Evolutionary conservation across 2,888 invertebrate species (phyloP).

Genomic region (Plebejus argus): DNA sequence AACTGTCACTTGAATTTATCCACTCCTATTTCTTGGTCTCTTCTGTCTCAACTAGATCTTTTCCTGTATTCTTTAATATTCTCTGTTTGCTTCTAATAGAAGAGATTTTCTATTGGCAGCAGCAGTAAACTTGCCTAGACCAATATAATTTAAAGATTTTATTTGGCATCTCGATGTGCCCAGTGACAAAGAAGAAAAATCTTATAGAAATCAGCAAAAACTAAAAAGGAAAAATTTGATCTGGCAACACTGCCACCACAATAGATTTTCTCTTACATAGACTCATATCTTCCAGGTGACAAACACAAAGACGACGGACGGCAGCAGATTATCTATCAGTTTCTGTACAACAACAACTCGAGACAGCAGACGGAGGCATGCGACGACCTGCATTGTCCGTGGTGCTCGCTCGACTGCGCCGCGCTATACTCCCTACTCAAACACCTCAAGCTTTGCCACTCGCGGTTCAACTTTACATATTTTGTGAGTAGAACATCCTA

Average conservation of each 20-base stretch:
- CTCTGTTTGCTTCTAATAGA: too few relatives aligned
- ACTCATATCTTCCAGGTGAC: not conserved
- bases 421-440: constrained; percentile 93
- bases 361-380: constrained; percentile 97
- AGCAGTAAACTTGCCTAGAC: too few relatives aligned
- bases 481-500: constrained; percentile 81
- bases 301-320: constrained; percentile 60
- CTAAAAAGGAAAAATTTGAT: too few relatives aligned
- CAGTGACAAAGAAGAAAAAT: too few relatives aligned
- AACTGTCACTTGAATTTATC: too few relatives aligned
- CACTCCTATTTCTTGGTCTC: too few relatives aligned
- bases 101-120: too few relatives aligned
- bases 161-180: too few relatives aligned
- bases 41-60: too few relatives aligned
- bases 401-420: constrained; percentile 96
- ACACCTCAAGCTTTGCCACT: constrained; percentile 96
- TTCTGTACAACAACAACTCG: constrained; percentile 96
- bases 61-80: too few relatives aligned
- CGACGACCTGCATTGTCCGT: constrained; percentile 96
- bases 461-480: constrained; percentile 95
- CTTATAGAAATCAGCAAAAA: too few relatives aligned
- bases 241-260: not conserved
- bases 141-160: too few relatives aligned
- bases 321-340: constrained; percentile 95
- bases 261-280: not conserved